Evolutionary conservation across 2,888 invertebrate species (phyloP).

Genomic region (Tenodera sinensis): DNA sequence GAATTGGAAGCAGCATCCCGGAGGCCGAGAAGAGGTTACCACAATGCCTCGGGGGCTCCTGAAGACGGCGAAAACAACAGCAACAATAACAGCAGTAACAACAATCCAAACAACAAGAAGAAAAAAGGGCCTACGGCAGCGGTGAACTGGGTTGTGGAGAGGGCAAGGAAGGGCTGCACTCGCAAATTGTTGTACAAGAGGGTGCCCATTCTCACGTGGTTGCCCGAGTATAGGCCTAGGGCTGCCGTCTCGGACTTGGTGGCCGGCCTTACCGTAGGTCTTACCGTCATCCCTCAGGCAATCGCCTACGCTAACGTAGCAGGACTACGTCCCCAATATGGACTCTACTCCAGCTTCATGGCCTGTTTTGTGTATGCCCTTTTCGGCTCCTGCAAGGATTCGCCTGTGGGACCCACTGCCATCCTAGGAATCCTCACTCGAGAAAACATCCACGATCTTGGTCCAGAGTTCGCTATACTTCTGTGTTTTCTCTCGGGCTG

Average conservation of each 20-base stretch:
- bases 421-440: conserved; percentile 77
- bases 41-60: not conserved
- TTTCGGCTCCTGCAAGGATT: conserved; percentile 84
- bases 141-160: conserved; percentile 14
- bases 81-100: not conserved
- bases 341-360: conserved; percentile 90
- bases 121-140: not conserved
- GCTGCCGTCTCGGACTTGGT: conserved; percentile 64
- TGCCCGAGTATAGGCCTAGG: conserved; percentile 58
- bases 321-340: conserved; percentile 79
- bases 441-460: conserved; percentile 66
- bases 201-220: conserved; percentile 65
- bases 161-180: conserved; percentile 49
- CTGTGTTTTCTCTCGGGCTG: conserved; percentile 68
- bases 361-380: conserved; percentile 89
- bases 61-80: not conserved
- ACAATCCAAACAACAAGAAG: not conserved
- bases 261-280: conserved; percentile 72
- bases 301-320: conserved; percentile 74
- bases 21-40: not conserved
- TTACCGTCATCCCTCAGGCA: conserved; percentile 74
- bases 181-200: conserved; percentile 59
- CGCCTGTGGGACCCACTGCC: conserved; percentile 88
- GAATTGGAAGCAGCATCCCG: not conserved
- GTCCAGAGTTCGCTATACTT: conserved; percentile 68